Conservation (phyloP, 1,140 invertebrate genomes). For the Musca domestica region DNA sequence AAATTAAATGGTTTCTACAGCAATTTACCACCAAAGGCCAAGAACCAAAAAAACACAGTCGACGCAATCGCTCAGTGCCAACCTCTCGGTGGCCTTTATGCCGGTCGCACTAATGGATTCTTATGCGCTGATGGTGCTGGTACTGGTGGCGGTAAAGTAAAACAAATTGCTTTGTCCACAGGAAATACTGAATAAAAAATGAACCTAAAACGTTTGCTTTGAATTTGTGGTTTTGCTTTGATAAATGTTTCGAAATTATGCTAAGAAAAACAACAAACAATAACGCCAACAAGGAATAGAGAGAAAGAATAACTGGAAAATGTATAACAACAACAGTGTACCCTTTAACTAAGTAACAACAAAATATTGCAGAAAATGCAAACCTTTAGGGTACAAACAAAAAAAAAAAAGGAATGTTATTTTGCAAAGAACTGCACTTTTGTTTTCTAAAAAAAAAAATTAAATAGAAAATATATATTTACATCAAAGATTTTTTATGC, state of each 20-base stretch:
- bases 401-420: too few relatives aligned
- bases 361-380: not conserved
- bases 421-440: too few relatives aligned
- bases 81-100: too few relatives aligned
- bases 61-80: too few relatives aligned
- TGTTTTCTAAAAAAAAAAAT: too few relatives aligned
- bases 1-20: too few relatives aligned
- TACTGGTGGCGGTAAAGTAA: not conserved
- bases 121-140: not conserved
- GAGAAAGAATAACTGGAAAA: not conserved
- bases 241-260: conserved; percentile 18
- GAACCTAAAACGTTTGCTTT: conserved; percentile 19
- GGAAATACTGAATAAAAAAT: conserved; percentile 10
- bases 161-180: conserved; percentile 21
- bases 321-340: not conserved
- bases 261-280: not conserved
- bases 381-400: too few relatives aligned
- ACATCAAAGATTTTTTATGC: too few relatives aligned
- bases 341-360: not conserved
- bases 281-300: not conserved
- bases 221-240: conserved; percentile 17
- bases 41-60: too few relatives aligned
- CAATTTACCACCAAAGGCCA: too few relatives aligned
- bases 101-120: too few relatives aligned
- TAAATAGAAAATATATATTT: too few relatives aligned